These are phyloP conservation scores for Stichodactyla mertensii DNA, from an alignment of 64 coral and sea anemone genomes.

Conservation along the genomic window DNA sequence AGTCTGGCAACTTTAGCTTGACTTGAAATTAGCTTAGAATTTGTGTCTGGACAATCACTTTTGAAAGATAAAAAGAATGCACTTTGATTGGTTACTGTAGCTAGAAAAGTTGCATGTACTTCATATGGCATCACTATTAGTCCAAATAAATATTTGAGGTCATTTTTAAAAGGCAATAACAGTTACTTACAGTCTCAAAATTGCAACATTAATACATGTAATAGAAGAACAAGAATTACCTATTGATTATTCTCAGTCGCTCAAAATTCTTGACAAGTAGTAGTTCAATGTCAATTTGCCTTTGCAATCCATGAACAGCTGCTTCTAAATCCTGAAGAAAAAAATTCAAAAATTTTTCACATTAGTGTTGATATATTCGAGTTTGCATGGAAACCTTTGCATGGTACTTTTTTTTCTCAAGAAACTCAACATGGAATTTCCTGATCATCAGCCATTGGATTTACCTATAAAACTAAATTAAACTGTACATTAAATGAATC, in stretches of 20 bases:
- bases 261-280: slow-evolving; percentile 52
- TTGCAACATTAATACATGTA: too few relatives aligned
- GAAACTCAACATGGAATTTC: neutral
- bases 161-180: too few relatives aligned
- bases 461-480: too few relatives aligned
- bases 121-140: too few relatives aligned
- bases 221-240: slow-evolving; percentile 3
- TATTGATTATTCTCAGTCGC: slow-evolving; percentile 27
- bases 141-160: too few relatives aligned
- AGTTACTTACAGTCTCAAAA: slow-evolving; percentile 4
- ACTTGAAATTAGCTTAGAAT: slow-evolving; percentile 57
- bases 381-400: too few relatives aligned
- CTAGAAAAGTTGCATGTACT: too few relatives aligned
- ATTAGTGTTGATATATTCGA: too few relatives aligned
- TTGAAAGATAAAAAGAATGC: neutral
- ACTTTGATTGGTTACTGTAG: too few relatives aligned
- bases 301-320: slow-evolving; percentile 36
- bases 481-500: too few relatives aligned
- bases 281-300: slow-evolving; percentile 55
- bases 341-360: neutral
- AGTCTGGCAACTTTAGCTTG: slow-evolving; percentile 66
- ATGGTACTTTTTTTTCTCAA: neutral
- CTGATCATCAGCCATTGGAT: too few relatives aligned
- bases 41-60: slow-evolving; percentile 30
- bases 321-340: slow-evolving; percentile 24